Conservation (phyloP, 2,888 invertebrate species). For the Tiliacea aurago region DNA sequence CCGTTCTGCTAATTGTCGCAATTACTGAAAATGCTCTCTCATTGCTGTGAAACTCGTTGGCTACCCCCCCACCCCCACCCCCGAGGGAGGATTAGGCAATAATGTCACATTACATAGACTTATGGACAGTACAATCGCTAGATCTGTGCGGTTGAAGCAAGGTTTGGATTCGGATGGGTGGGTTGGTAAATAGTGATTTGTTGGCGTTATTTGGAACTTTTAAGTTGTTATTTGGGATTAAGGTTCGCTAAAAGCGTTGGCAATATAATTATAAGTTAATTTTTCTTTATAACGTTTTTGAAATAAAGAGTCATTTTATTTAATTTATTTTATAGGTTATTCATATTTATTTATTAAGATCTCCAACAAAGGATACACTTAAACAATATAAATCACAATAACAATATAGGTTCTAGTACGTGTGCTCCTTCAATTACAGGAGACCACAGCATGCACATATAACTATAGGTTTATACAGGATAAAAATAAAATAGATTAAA, state of each 20-base stretch:
- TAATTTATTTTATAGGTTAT: no score
- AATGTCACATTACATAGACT: conserved; percentile 65
- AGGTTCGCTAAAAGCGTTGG: neutral
- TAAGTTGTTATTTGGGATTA: neutral
- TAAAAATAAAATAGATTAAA: no score
- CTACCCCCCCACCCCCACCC: conserved; percentile 3
- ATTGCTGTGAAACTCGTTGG: conserved; percentile 64
- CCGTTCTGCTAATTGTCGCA: conserved; percentile 77
- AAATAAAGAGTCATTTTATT: no score
- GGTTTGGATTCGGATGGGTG: conserved; percentile 41
- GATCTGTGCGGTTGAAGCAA: conserved; percentile 44
- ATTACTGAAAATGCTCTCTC: conserved; percentile 83
- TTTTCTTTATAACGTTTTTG: no score
- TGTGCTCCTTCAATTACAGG: no score
- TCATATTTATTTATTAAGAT: no score
- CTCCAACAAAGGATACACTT: no score
- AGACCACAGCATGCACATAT: no score
- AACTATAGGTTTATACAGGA: no score
- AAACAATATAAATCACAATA: no score
- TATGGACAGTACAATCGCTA: conserved; percentile 44
- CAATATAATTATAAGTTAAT: neutral
- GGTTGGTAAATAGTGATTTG: conserved; percentile 11
- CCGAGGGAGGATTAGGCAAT: conserved; percentile 36
- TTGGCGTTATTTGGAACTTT: neutral
- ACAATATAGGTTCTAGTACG: no score